Base-by-base conservation (phyloP, 2,797 vertebrate genomes). In the Bradypus variegatus region DNA sequence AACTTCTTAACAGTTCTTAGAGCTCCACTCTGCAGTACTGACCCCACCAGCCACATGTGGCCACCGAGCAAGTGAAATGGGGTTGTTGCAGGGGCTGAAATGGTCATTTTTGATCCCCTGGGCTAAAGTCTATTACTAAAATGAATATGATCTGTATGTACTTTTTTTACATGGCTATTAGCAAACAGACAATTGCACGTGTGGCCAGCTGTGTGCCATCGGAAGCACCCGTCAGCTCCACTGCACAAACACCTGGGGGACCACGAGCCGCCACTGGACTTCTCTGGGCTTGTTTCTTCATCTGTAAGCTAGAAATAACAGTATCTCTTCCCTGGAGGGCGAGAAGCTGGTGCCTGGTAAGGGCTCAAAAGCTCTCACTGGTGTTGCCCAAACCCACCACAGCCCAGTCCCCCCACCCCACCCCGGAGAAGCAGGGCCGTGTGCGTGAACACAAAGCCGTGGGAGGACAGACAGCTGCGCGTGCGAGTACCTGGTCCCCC, bases 211-310 rank as follows among this genome's bases (percentile, higher is more conserved):
- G 6, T 18, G 58, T 8, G 2, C 58, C 21, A 55, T 16, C 6
- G 4, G 53, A 55, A 19, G 18, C 19, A 19, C 55, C 19, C 55
- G 23, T 27, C 23, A 3, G 48, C 38, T 27, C 78, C 5, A 12
- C 29, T 25, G 36, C n/a, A 19, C 1, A 9, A 14, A 19, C 38
- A 1, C 15, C 8, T 0, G 0, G 41, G 19, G 60, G 50, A 65
- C 53, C 64, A 11, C 3, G 7, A 31, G 58, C 6, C 79, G 29
- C 11, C 25, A 45, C 25, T 31, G n/a, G 15, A 33, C 11, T 13
- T 25, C 67, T 75, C 55, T 70, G 50, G 67, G 38, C 27, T 45
- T 16, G 5, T 41, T 53, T 82, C 76, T 67, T 65, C 85, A 67
- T 53, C 50, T 58, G 16, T 15, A 92, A 60, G 36, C n/a, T 18